Percentiles rank a stretch among this genome's conserved stretches.
Evolutionary conservation across 2,888 invertebrate genomes (phyloP).

Genomic region (Drosophila paranaensis): DNA sequence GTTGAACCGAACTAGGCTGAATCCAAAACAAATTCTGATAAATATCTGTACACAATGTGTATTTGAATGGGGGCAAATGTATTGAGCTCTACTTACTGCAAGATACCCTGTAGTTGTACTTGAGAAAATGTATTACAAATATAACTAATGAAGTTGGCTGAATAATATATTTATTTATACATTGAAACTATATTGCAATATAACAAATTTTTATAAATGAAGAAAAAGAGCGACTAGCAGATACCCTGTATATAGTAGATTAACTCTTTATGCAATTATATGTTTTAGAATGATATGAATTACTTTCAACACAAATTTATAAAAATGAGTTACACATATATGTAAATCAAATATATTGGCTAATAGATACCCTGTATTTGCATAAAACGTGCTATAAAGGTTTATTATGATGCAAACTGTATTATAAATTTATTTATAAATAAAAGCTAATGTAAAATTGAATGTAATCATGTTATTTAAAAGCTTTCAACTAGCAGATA

Average conservation of each 20-base stretch:
- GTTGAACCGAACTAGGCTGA: background rate
- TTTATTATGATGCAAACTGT: background rate
- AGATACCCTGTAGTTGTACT: background rate
- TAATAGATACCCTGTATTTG: background rate
- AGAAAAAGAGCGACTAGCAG: background rate
- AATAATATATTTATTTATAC: background rate
- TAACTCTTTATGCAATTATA: background rate
- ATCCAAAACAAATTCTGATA: slow-evolving; percentile 10
- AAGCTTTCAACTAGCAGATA: too few relatives aligned
- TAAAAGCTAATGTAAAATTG: background rate
- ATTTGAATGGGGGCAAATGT: background rate
- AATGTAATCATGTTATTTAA: too few relatives aligned
- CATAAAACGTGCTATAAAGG: background rate
- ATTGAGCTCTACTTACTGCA: background rate
- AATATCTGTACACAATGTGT: slow-evolving; percentile 2
- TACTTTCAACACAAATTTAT: background rate
- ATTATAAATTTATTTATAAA: background rate
- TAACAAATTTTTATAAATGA: background rate
- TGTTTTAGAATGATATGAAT: background rate
- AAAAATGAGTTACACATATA: background rate
- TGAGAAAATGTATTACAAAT: background rate
- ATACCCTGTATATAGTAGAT: background rate
- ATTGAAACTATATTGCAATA: background rate
- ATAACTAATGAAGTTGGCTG: background rate
- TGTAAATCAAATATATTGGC: background rate